Evolutionary conservation across 2,797 vertebrate species (phyloP), one percentile per base, ranked within the genome.

Genomic region (Bryconaethiops microstoma): DNA sequence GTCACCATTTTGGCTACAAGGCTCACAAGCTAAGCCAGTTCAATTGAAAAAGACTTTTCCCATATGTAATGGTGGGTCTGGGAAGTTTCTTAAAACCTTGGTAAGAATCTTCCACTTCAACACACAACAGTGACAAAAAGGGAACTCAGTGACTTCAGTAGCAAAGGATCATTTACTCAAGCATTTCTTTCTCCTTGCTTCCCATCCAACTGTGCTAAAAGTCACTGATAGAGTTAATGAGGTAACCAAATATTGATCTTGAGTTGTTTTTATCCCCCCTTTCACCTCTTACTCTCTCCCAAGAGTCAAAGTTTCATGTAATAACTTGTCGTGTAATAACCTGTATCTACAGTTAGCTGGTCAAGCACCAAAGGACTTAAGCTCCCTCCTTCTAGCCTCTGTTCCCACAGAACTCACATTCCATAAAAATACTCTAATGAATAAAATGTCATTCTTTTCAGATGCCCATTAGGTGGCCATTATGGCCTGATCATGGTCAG

Each of bases 1-100:
- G 88, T 89, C 82, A 77, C 80, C 78, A 72, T 62, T 74, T 54
- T n/a, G 87, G 87, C 85, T 85, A 83, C 68, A 63, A 65, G 77
- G 83, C 80, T 86, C 84, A 84, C 82, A 86, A 83, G 85, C 85
- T 77, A 55, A 85, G 89, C 88, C 90, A 88, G 92, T 92, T 91
- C 91, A 92, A 88, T 92, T 80, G 76, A 77, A 89, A 90, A 88
- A 87, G 88, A 89, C 91, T 77, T 81, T 48, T 73, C 65, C 35
- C 81, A 48, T 13, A 42, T 65, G 16, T 77, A 84, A 64, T 68
- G 19, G 71, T 67, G 80, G 82, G 67, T 65, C 9, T 48, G 55
- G 55, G 39, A 65, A 29, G 35, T 62, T 75, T 90, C 84, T 82
- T 77, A 84, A 87, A 89, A 81, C 85, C 79, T 52, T 72, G 86